Evolutionary conservation across 2,888 invertebrate genomes (phyloP), one percentile per base, ranked within the genome.

Genomic region (Dexiosoma caninum): DNA sequence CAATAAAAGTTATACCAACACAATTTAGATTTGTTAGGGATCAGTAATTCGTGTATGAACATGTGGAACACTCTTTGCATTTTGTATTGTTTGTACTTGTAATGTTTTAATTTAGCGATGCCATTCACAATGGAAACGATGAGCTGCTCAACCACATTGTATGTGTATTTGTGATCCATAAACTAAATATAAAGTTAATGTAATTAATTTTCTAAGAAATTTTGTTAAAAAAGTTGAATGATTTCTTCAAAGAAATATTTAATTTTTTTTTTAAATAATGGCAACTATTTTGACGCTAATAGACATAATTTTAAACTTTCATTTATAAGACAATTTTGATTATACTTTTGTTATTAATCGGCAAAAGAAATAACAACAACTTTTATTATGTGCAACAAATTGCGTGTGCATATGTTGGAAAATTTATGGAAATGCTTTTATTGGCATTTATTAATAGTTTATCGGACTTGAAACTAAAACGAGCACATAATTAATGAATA

Each of bases 361-460:
- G 8, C 16, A 42, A 16, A 9, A 8, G 7, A 14, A 42, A 44
- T 10, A 44, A 19, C 44, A 44, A 3, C 4, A 44, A 9, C 19
- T 8, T 44, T 7, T 14, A 44, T 44, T 19, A 44, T 19, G 44
- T 44, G 42, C 19, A 44, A 8, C 3, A 19, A 8, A 3, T 37
- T 37, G 35, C 12, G 19, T 9, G 16, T 19, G 42, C 19, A 27
- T 27, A 40, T 40, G 40, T 12, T 55, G 2, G 10, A 40, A 40
- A 40, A 10, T 46, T 46, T 49, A n/a, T 70, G 12, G 46, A 70
- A 27, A 59, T 23, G n/a, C 19, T 21, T 46, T 46, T n/a, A 30
- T 70, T 46, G 49, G 60, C 44, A 55, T 30, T 62, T 62, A 62
- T 62, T 53, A 35, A 69, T 40, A 53, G 53, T 51, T 60, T 60